Evolutionary conservation across 2,797 vertebrate genomes (phyloP).

Genomic region (Cryptoprocta ferox): DNA sequence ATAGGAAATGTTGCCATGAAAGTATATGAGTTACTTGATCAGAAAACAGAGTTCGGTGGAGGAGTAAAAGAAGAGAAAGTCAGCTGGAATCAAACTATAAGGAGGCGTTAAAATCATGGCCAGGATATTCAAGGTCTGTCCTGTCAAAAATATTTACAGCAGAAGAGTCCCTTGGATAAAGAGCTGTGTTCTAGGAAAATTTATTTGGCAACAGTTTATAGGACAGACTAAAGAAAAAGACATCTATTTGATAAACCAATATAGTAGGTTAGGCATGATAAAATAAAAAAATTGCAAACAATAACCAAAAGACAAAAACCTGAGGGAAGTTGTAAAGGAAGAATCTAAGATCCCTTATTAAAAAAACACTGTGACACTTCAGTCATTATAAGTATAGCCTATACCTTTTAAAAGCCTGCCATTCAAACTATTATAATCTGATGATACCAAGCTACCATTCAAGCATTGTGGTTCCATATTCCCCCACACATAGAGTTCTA

Average conservation of each 20-base stretch:
- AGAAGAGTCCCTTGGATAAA: neutral
- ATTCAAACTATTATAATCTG: neutral
- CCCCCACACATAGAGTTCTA: neutral
- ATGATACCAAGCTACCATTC: neutral
- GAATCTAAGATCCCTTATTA: neutral
- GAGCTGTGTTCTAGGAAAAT: neutral
- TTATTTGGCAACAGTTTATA: neutral
- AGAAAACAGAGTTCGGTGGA: neutral
- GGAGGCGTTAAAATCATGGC: neutral
- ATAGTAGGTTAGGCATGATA: neutral
- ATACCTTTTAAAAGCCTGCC: neutral
- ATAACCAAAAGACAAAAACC: neutral
- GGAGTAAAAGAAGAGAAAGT: neutral
- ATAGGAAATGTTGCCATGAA: neutral
- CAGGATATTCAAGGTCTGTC: neutral
- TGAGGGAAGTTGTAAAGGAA: neutral
- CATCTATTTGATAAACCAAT: constrained; percentile 1
- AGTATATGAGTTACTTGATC: neutral
- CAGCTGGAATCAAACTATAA: neutral
- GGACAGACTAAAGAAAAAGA: neutral
- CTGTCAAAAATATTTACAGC: neutral
- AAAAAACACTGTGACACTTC: neutral
- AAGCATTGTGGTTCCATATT: neutral
- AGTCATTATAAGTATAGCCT: neutral
- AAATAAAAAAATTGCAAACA: constrained; percentile 11